Evolutionary conservation across 2,113 vertebrate genomes (phyloP).

Genomic region (Leptosomus discolor): DNA sequence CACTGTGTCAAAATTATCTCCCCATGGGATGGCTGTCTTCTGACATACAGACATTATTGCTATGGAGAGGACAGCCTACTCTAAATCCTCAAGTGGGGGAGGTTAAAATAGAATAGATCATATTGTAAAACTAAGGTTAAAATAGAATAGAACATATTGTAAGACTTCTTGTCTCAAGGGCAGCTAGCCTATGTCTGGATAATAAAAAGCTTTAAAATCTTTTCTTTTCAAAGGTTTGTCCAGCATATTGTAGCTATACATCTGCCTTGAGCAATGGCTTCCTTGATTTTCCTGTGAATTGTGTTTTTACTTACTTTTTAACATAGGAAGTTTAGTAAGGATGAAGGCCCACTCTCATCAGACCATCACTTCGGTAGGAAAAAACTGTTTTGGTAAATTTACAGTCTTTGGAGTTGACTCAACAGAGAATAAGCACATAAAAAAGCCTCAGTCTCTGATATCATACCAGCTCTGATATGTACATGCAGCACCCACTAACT

Average conservation of each 20-base stretch:
- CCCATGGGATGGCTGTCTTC: slow-evolving; percentile 17
- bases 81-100: slow-evolving; percentile 45
- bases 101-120: slow-evolving; percentile 30
- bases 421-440: neutral
- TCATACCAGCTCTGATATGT: neutral
- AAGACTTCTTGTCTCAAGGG: slow-evolving; percentile 13
- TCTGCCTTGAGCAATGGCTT: neutral
- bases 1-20: slow-evolving; percentile 44
- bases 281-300: neutral
- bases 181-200: neutral
- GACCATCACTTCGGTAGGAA: neutral
- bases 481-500: neutral
- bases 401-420: neutral
- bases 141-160: neutral
- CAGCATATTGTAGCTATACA: neutral
- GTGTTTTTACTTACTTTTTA: neutral
- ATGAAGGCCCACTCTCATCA: neutral
- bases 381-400: neutral
- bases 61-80: neutral
- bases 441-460: neutral
- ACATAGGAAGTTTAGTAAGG: neutral
- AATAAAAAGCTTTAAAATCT: neutral
- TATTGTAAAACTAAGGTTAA: neutral
- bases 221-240: slow-evolving; percentile 12
- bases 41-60: neutral